These are phyloP conservation scores for Dynastes hyllus DNA, from an alignment of 2,888 invertebrate genomes.

Conservation along the genomic window DNA sequence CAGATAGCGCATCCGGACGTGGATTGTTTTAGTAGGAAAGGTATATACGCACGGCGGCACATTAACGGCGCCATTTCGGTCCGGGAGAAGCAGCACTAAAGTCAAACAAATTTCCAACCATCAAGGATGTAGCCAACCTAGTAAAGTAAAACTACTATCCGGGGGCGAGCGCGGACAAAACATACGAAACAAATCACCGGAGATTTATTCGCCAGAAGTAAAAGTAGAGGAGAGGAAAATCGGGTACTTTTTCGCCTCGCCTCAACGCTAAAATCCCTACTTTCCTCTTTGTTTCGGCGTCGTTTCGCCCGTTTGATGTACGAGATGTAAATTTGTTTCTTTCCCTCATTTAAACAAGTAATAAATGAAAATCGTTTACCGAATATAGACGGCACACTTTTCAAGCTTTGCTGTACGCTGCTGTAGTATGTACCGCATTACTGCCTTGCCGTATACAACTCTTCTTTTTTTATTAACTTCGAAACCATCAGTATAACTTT, in stretches of 20 bases:
- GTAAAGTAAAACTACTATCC: conserved; percentile 50
- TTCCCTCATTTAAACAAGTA: conserved; percentile 41
- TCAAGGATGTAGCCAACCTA: conserved; percentile 46
- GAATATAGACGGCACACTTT: conserved; percentile 40
- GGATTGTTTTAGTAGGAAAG: conserved; percentile 13
- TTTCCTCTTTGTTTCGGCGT: conserved; percentile 19
- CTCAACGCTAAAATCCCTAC: not conserved
- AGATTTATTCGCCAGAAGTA: conserved; percentile 49
- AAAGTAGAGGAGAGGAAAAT: conserved; percentile 46
- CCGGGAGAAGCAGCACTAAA: conserved; percentile 46
- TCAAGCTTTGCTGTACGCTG: conserved; percentile 22
- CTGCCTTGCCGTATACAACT: not conserved
- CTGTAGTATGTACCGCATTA: not conserved
- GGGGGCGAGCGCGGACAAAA: conserved; percentile 28
- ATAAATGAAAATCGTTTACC: conserved; percentile 49
- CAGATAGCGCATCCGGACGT: not conserved
- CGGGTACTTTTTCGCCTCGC: conserved; percentile 40
- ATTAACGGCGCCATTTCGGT: conserved; percentile 35
- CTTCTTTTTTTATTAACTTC: conserved; percentile 37
- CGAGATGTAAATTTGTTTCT: conserved; percentile 44
- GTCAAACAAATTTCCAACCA: conserved; percentile 51
- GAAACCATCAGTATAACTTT: not conserved
- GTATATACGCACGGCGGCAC: conserved; percentile 33
- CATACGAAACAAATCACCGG: conserved; percentile 52
- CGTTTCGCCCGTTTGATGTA: conserved; percentile 38